Percentiles rank a stretch among this genome's conserved stretches.
Evolutionary conservation across 2,888 invertebrate genomes (phyloP).

Genomic region (Sepiola atlantica): DNA sequence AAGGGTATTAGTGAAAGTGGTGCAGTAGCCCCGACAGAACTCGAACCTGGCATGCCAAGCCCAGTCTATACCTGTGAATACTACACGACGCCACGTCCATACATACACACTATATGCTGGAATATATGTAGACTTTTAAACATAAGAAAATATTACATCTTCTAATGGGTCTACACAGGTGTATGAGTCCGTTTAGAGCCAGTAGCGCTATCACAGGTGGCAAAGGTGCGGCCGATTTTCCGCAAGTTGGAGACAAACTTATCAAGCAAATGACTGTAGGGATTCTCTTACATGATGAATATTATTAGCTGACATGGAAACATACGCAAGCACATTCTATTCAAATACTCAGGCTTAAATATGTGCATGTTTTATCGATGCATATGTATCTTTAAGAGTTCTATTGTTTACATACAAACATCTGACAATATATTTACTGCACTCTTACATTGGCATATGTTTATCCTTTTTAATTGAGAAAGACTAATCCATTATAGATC

Average conservation of each 20-base stretch:
- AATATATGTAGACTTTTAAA: not conserved
- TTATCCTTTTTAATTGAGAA: not conserved
- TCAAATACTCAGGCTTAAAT: not conserved
- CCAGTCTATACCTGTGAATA: too few relatives aligned
- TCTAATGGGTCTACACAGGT: not conserved
- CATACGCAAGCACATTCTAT: not conserved
- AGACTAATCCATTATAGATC: not conserved
- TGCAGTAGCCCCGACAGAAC: too few relatives aligned
- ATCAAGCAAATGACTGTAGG: not conserved
- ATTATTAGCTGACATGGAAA: not conserved
- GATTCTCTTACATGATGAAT: not conserved
- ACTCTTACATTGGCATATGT: not conserved
- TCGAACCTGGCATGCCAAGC: too few relatives aligned
- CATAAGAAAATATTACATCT: not conserved
- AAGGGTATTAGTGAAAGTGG: too few relatives aligned
- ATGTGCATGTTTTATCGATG: not conserved
- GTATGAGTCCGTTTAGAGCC: not conserved
- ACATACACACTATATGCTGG: not conserved
- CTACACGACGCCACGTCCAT: not conserved
- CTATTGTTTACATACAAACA: not conserved
- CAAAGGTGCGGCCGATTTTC: not conserved
- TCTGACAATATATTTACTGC: not conserved
- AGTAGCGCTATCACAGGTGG: not conserved
- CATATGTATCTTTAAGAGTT: not conserved
- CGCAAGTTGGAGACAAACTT: not conserved